Percentiles rank a stretch among this genome's conserved stretches.
These are phyloP conservation scores for Pantherophis alleghaniensis DNA, from an alignment of 2,797 vertebrate species.

Conservation along the genomic window DNA sequence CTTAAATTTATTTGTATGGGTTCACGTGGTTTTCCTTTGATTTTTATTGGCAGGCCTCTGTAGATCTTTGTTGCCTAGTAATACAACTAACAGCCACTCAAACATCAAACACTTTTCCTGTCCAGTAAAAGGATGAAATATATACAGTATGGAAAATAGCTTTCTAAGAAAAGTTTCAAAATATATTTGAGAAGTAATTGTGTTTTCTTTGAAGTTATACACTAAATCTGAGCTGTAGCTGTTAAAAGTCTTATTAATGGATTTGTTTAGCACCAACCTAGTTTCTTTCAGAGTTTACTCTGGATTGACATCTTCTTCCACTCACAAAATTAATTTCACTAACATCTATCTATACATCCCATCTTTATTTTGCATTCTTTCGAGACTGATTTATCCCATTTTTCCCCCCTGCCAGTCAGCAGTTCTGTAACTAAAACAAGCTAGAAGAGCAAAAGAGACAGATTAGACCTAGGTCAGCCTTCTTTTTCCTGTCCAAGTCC, in stretches of 20 bases:
- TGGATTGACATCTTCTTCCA: not conserved
- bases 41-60: not conserved
- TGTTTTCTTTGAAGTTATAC: not conserved
- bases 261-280: not conserved
- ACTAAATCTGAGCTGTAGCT: not conserved
- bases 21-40: conserved; percentile 8
- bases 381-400: not conserved
- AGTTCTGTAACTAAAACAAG: not conserved
- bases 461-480: not conserved
- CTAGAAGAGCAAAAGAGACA: not conserved
- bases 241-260: not conserved
- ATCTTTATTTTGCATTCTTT: not conserved
- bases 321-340: conserved; percentile 26
- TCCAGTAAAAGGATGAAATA: conserved; percentile 18
- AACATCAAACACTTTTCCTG: conserved; percentile 3
- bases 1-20: conserved; percentile 14
- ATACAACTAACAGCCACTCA: not conserved
- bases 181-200: not conserved
- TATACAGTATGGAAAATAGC: not conserved
- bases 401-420: not conserved
- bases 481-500: not conserved
- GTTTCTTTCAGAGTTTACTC: not conserved
- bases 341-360: not conserved
- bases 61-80: not conserved
- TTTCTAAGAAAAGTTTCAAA: conserved; percentile 8